Conservation (phyloP, 2,113 vertebrate genomes). For the Paratilapia polleni region DNA sequence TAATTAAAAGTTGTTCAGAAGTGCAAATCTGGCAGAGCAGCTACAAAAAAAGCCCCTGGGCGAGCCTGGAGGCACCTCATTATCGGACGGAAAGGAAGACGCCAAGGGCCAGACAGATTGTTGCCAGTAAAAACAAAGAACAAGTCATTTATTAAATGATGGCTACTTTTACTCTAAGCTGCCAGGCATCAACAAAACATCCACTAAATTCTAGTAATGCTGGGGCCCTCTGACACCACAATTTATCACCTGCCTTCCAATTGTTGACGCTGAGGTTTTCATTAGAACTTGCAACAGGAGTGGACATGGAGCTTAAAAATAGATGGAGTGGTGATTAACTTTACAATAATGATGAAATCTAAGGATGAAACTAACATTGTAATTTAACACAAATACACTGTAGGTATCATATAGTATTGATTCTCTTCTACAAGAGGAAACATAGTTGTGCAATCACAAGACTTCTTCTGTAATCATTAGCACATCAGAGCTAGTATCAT, state of each 20-base stretch:
- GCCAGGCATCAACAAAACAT: slow-evolving; percentile 42
- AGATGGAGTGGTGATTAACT: not conserved
- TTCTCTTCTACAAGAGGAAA: too few species aligned
- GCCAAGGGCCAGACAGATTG: slow-evolving; percentile 68
- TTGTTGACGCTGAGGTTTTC: slow-evolving; percentile 16
- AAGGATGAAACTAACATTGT: not conserved
- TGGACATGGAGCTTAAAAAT: not conserved
- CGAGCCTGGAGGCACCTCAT: slow-evolving; percentile 69
- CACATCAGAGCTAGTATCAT: not conserved
- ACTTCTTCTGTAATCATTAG: not conserved
- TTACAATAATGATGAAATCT: not conserved
- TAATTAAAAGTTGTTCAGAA: slow-evolving; percentile 73
- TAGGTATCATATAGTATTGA: not conserved
- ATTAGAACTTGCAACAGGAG: not conserved
- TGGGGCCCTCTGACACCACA: slow-evolving; percentile 26
- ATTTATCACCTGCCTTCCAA: slow-evolving; percentile 9
- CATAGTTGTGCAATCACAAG: not conserved
- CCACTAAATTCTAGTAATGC: slow-evolving; percentile 22
- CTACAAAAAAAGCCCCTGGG: slow-evolving; percentile 55
- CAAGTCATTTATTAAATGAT: slow-evolving; percentile 63
- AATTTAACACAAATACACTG: not conserved
- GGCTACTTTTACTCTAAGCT: slow-evolving; percentile 53
- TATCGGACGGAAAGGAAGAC: slow-evolving; percentile 53
- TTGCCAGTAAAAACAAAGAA: slow-evolving; percentile 47
- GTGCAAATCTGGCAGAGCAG: slow-evolving; percentile 65